Evolutionary conservation across 2,797 vertebrate genomes (phyloP), one percentile per base, ranked within the genome.

Genomic region (Onychomys torridus): DNA sequence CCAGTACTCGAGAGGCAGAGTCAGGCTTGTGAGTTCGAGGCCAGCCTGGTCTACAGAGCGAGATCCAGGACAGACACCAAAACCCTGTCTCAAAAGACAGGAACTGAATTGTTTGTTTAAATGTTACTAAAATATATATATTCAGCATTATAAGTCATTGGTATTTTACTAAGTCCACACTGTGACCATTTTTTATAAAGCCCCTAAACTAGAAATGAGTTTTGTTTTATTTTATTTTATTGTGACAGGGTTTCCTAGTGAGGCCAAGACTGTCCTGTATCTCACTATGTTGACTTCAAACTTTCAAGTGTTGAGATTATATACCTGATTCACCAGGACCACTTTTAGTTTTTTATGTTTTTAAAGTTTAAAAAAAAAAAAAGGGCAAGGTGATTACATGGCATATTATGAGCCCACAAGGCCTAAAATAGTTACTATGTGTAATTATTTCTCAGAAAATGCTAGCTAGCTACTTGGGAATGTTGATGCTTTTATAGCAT

Each of bases 401-500:
- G 34, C 83, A 85, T 25, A 63, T 85, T 57, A 40, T 29, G 57
- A 34, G 23, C 40, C 46, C 32, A 81, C 46, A 57, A 81, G 37
- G 43, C 43, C 63, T 85, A 52, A 69, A 14, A n/a, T 69, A 4
- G 13, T n/a, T 75, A 16, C 13, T 91, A 6, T 29, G 40, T 77
- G 6, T 67, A 63, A 82, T 96, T 91, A 43, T 23, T 90, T 93
- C 37, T 46, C 34, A 61, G 76, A 88, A 76, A 83, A 43, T 77
- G 43, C 34, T 52, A 59, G 43, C 34, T 52, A 59, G 59, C 27
- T n/a, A 5, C 59, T 46, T 46, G 19, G 37, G 34, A 21, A 49
- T 81, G 3, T 40, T 52, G 16, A n/a, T 65, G 49, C 27, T 59
- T 8, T 23, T 40, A 3, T 59, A 67, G 32, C 37, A 32, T 59